phyloP scores from a whole-genome alignment of 1,140 invertebrate genomes.

The Steinernema feltiae region DNA sequence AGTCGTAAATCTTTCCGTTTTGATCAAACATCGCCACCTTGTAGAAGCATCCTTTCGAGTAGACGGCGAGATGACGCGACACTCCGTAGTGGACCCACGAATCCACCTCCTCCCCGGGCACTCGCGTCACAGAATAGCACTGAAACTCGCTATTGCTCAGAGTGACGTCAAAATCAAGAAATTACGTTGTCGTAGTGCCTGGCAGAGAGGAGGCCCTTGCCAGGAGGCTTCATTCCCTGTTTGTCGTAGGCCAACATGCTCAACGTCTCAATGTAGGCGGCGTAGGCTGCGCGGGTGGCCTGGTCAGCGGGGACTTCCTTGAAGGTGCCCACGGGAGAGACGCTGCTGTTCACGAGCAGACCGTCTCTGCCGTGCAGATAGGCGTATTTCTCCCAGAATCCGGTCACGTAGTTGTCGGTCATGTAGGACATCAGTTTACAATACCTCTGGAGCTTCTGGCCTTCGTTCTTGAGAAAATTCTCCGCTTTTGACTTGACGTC shows the following conservation, averaged over 20 bases:
- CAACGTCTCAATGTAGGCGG: constrained; percentile 34
- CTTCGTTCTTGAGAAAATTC: constrained; percentile 37
- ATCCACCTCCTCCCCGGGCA: constrained; percentile 35
- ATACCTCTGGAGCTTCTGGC: constrained; percentile 32
- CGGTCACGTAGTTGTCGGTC: constrained; percentile 39
- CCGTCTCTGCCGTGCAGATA: constrained; percentile 37
- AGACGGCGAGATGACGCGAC: constrained; percentile 37
- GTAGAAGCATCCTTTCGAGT: constrained; percentile 41
- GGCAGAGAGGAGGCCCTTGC: constrained; percentile 38
- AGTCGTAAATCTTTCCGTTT: constrained; percentile 16
- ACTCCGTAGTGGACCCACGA: constrained; percentile 20
- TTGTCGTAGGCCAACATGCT: constrained; percentile 40
- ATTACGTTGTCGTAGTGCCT: constrained; percentile 43
- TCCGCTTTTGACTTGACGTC: constrained; percentile 21
- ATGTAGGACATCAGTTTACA: constrained; percentile 14
- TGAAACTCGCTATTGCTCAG: constrained; percentile 1
- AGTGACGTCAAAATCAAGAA: background rate
- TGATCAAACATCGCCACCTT: constrained; percentile 43
- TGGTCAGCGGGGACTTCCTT: constrained; percentile 28
- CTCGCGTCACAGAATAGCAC: constrained; percentile 29
- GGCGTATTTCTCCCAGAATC: constrained; percentile 48
- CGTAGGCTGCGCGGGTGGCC: constrained; percentile 33
- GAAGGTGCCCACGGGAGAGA: constrained; percentile 36
- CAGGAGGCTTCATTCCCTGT: constrained; percentile 32
- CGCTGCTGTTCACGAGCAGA: constrained; percentile 42